A percentile compares a stretch with the other conserved stretches of the same genome.
These are phyloP conservation scores for Pasiphila rectangulata DNA, from an alignment of 2,888 invertebrate species.

Conservation along the genomic window DNA sequence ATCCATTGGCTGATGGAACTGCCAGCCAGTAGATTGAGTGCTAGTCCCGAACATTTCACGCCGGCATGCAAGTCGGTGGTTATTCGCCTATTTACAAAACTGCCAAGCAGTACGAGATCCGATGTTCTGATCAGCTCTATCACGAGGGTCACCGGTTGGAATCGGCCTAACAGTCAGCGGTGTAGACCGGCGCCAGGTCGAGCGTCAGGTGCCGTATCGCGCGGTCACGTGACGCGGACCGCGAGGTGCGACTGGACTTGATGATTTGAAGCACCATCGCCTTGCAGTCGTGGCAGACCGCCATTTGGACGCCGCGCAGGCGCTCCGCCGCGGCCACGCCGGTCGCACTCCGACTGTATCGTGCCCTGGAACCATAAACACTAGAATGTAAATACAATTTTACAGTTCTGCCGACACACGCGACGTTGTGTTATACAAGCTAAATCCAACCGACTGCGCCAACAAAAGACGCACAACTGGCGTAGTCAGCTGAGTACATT, in stretches of 20 bases:
- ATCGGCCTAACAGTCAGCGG: constrained; percentile 65
- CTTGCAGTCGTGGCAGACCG: constrained; percentile 96
- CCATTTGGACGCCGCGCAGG: constrained; percentile 89
- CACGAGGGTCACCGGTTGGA: neutral
- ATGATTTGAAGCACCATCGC: constrained; percentile 96
- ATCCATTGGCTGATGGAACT: constrained; percentile 13
- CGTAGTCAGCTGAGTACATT: too few species aligned
- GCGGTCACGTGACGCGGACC: constrained; percentile 91
- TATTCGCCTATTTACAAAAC: constrained; percentile 29
- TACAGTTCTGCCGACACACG: too few species aligned
- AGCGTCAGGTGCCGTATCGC: constrained; percentile 90
- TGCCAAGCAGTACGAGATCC: constrained; percentile 5
- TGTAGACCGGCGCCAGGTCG: constrained; percentile 91
- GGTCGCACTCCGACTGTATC: constrained; percentile 82
- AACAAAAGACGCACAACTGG: too few species aligned
- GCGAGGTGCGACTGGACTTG: constrained; percentile 85
- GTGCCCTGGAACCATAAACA: constrained; percentile 78
- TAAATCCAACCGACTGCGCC: neutral
- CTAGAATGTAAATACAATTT: neutral
- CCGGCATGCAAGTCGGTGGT: constrained; percentile 32
- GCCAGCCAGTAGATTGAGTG: constrained; percentile 20
- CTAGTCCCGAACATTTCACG: constrained; percentile 17
- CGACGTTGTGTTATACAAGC: too few species aligned
- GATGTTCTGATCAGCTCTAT: neutral
- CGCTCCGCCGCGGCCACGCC: constrained; percentile 82